These are phyloP conservation scores for Pandion haliaetus DNA, from an alignment of 2,113 vertebrate species.

Conservation along the genomic window DNA sequence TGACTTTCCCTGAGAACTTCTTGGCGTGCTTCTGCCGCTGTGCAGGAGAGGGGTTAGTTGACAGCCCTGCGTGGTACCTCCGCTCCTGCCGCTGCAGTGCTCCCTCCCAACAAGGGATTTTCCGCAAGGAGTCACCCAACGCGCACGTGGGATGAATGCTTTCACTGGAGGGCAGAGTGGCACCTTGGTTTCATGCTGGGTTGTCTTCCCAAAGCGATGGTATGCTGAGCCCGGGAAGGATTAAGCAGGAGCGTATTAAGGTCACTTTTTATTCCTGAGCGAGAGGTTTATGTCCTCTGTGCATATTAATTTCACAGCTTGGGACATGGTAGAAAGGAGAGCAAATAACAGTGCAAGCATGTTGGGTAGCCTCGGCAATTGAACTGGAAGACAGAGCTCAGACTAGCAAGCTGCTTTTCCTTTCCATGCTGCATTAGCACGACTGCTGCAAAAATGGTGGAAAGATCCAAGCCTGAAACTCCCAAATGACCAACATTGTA, in stretches of 20 bases:
- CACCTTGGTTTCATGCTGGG: neutral
- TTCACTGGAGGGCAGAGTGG: neutral
- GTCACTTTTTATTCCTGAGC: slow-evolving; percentile 3
- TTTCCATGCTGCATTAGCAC: neutral
- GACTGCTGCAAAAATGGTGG: rapidly evolving
- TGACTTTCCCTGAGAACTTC: neutral
- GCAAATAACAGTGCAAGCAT: neutral
- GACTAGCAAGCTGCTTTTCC: neutral
- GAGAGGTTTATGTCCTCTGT: neutral
- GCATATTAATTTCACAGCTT: slow-evolving; percentile 40
- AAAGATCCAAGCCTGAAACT: neutral
- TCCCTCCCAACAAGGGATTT: neutral
- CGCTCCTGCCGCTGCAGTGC: rapidly evolving
- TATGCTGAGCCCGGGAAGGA: neutral
- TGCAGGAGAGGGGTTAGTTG: neutral
- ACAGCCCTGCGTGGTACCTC: neutral
- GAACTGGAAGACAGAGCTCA: neutral
- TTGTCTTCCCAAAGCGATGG: neutral
- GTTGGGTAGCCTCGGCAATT: neutral
- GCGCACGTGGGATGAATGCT: rapidly evolving
- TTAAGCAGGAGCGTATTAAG: neutral
- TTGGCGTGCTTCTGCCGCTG: no score
- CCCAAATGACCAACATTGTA: neutral
- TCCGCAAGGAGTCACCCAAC: rapidly evolving
- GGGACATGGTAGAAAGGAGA: neutral